Conservation (phyloP, 2,113 vertebrate species). For the Hydrolagus affinis region DNA sequence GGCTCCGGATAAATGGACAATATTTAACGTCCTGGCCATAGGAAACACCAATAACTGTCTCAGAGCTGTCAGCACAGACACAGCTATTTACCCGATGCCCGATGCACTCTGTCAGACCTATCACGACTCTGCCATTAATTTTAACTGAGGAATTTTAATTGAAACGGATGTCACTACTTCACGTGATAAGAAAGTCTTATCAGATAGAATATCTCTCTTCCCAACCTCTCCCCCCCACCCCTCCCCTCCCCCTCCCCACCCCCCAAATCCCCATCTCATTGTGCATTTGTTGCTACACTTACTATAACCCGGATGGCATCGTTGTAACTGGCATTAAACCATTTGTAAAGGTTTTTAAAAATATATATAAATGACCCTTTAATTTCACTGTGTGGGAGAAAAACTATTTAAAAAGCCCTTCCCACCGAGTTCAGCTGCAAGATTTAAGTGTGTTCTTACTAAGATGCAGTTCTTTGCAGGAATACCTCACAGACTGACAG, state of each 20-base stretch:
- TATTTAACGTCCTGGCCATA: neutral
- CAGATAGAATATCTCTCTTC: conserved; percentile 13
- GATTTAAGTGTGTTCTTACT: neutral
- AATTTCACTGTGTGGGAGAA: neutral
- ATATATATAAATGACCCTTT: neutral
- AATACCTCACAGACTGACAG: neutral
- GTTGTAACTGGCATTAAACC: neutral
- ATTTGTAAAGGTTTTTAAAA: neutral
- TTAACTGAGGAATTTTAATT: conserved; percentile 28
- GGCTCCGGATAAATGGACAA: neutral
- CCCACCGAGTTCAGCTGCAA: neutral
- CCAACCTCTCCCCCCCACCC: no score
- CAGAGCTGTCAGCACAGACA: conserved; percentile 21
- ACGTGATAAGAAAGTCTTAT: conserved; percentile 24
- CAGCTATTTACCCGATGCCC: conserved; percentile 10
- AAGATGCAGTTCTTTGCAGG: neutral
- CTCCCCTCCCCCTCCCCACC: no score
- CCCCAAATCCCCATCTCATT: neutral
- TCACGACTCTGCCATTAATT: conserved; percentile 25
- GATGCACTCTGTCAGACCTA: conserved; percentile 28
- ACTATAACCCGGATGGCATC: neutral
- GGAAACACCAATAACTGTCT: conserved; percentile 25
- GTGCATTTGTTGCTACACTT: no score
- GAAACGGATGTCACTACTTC: conserved; percentile 27
- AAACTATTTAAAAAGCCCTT: neutral